These are phyloP conservation scores for Vesta saturnalis DNA, from an alignment of 2,888 invertebrate genomes.

Conservation along the genomic window DNA sequence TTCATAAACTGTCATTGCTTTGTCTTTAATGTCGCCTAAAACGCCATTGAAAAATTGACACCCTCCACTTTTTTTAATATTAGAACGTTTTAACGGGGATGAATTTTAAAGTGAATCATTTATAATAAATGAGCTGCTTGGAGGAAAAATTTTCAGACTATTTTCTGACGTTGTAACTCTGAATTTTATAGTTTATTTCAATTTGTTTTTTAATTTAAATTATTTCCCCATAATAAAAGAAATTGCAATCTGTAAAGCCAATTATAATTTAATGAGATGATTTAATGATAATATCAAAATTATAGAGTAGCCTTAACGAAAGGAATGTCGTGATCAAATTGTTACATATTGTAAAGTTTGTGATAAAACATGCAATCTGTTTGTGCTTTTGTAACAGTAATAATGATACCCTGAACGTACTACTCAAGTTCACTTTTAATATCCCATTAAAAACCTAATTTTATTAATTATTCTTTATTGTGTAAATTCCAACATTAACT, in stretches of 20 bases:
- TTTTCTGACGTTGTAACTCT: conserved; percentile 15
- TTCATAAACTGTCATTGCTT: conserved; percentile 33
- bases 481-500: conserved; percentile 4
- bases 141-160: conserved; percentile 48
- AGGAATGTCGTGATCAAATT: conserved; percentile 11
- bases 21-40: conserved; percentile 38
- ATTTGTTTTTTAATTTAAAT: neutral
- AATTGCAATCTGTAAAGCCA: conserved; percentile 10
- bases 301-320: conserved; percentile 2
- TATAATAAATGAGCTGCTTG: conserved; percentile 47
- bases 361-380: conserved; percentile 18
- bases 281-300: conserved; percentile 2
- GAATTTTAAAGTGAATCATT: conserved; percentile 50
- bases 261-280: conserved; percentile 8
- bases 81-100: conserved; percentile 51
- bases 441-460: neutral
- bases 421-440: neutral
- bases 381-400: conserved; percentile 6
- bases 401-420: neutral
- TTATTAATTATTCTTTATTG: too few species aligned
- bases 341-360: conserved; percentile 6
- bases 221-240: neutral
- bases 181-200: neutral
- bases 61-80: conserved; percentile 48
- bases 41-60: conserved; percentile 47